Percentiles rank a stretch among this genome's conserved stretches.
Evolutionary conservation across 2,888 invertebrate species (phyloP).

Genomic region (Drosophila koepferae): DNA sequence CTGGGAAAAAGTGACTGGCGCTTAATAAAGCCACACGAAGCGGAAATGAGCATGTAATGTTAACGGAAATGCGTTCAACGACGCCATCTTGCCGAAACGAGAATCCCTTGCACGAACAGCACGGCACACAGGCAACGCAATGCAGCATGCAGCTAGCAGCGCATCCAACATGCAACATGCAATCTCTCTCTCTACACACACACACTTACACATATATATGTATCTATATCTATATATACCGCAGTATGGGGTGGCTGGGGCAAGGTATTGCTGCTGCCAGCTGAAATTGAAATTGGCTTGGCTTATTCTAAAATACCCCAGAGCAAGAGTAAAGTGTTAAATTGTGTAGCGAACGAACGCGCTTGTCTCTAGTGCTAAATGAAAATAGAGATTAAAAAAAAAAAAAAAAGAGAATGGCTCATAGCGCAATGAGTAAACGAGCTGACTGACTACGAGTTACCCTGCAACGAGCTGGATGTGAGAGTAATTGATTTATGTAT

Average conservation of each 20-base stretch:
- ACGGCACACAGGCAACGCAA: slow-evolving; percentile 16
- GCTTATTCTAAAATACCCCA: slow-evolving; percentile 49
- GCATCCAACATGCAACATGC: slow-evolving; percentile 2
- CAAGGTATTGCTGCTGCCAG: slow-evolving; percentile 13
- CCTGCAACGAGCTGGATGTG: not conserved
- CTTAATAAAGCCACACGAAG: slow-evolving; percentile 76
- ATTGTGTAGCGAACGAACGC: slow-evolving; percentile 64
- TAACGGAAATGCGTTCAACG: slow-evolving; percentile 79
- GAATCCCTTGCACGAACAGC: slow-evolving; percentile 42
- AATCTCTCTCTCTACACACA: not conserved
- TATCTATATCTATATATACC: not conserved
- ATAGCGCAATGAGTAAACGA: not conserved
- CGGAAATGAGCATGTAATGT: slow-evolving; percentile 80
- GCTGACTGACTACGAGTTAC: not conserved
- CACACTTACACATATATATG: not conserved
- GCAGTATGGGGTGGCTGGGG: not conserved
- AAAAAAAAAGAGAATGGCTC: slow-evolving; percentile 10
- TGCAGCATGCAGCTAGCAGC: slow-evolving; percentile 25
- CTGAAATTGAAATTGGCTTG: slow-evolving; percentile 53
- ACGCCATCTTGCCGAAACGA: slow-evolving; percentile 67
- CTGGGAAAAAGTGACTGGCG: slow-evolving; percentile 38
- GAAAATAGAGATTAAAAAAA: slow-evolving; percentile 7
- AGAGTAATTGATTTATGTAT: no score
- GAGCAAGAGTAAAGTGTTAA: slow-evolving; percentile 70
- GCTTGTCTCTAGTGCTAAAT: slow-evolving; percentile 20